A percentile compares a stretch with the other conserved stretches of the same genome.
Evolutionary conservation across 1,140 invertebrate species (phyloP).

Genomic region (Steinernema feltiae): DNA sequence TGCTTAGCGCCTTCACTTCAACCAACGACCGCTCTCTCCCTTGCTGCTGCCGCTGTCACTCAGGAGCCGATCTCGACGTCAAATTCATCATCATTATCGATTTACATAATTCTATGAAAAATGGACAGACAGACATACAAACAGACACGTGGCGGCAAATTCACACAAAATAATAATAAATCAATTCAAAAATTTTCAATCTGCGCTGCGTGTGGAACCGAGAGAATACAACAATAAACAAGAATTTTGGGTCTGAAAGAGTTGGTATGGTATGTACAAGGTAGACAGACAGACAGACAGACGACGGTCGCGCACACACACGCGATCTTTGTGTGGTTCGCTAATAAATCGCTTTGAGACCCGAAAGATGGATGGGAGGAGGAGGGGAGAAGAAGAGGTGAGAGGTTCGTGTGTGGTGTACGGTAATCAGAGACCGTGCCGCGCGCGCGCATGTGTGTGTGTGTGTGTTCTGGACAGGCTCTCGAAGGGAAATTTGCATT

Average conservation of each 20-base stretch:
- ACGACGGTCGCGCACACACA: background rate
- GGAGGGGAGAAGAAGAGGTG: no score
- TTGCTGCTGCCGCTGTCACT: no score
- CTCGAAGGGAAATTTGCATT: background rate
- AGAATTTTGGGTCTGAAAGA: background rate
- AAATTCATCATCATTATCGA: no score
- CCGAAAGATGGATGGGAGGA: background rate
- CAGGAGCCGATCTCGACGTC: no score
- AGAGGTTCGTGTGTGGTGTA: background rate
- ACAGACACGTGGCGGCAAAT: no score
- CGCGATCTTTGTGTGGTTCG: background rate
- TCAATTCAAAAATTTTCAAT: no score
- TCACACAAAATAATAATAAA: no score
- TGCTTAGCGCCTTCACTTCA: no score
- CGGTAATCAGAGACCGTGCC: background rate
- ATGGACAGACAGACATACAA: no score
- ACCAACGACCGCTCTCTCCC: no score
- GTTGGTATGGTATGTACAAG: background rate
- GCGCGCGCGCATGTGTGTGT: background rate
- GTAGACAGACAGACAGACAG: background rate
- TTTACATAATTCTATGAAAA: no score
- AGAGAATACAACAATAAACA: background rate
- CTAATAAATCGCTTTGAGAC: background rate
- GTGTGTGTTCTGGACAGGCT: background rate
- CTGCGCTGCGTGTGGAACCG: background rate